phyloP scores from a whole-genome alignment of 2,113 vertebrate genomes.

The Gobius niger region DNA sequence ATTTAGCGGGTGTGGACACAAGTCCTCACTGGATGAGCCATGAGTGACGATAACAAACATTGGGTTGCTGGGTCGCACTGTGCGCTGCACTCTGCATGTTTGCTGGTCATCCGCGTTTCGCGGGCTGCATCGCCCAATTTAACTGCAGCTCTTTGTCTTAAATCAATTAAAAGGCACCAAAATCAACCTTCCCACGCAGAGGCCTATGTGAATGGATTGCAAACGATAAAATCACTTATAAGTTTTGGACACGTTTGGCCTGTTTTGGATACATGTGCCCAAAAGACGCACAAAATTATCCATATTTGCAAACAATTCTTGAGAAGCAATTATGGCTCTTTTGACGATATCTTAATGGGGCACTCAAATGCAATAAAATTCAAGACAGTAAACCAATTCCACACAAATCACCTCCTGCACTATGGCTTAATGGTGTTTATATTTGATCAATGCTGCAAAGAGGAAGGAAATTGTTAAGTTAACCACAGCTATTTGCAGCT shows the following conservation, averaged over 20 bases:
- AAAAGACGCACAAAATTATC: not conserved
- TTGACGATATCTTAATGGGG: slow-evolving; percentile 74
- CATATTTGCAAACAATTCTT: slow-evolving; percentile 67
- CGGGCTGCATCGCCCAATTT: slow-evolving; percentile 87
- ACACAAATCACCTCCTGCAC: slow-evolving; percentile 58
- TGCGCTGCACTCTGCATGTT: slow-evolving; percentile 73
- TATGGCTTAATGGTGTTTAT: slow-evolving; percentile 78
- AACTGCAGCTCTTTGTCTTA: slow-evolving; percentile 85
- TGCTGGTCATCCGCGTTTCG: slow-evolving; percentile 84
- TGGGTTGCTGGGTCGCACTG: slow-evolving; percentile 19
- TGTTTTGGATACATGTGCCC: no score
- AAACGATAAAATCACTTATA: no score
- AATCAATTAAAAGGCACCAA: slow-evolving; percentile 82
- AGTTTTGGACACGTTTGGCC: no score
- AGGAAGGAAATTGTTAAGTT: slow-evolving; percentile 79
- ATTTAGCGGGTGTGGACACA: slow-evolving; percentile 62
- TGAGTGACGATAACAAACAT: slow-evolving; percentile 50
- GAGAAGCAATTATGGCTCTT: slow-evolving; percentile 70
- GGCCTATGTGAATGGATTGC: no score
- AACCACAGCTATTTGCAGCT: slow-evolving; percentile 54
- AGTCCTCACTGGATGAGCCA: slow-evolving; percentile 25
- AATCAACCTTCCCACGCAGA: no score
- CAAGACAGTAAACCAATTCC: slow-evolving; percentile 65
- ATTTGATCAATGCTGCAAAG: slow-evolving; percentile 74
- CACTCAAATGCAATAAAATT: slow-evolving; percentile 77